Evolutionary conservation across 2,113 vertebrate species (phyloP).

Genomic region (Nothobranchius kuhntae): DNA sequence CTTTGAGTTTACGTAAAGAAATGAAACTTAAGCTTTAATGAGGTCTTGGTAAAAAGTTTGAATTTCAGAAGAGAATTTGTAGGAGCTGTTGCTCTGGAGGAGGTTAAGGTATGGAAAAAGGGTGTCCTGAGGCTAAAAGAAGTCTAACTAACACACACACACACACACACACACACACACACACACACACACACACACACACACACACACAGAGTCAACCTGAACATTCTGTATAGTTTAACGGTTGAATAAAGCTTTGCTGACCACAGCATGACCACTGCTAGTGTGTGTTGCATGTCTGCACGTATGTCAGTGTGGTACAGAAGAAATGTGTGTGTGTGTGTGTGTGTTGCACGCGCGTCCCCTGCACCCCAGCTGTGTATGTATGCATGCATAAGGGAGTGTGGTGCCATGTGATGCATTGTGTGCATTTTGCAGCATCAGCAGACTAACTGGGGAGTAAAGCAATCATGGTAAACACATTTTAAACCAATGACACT

Average conservation of each 20-base stretch:
- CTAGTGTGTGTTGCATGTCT: constrained; percentile 9
- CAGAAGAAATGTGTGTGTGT: background rate
- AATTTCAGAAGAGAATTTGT: background rate
- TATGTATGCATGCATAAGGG: constrained; percentile 16
- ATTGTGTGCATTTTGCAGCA: constrained; percentile 27
- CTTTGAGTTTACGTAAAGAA: too few species aligned
- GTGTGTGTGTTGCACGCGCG: too few species aligned
- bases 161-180: constrained; percentile 5
- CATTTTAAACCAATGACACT: constrained; percentile 51
- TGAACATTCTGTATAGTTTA: constrained; percentile 56
- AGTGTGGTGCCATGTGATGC: constrained; percentile 3
- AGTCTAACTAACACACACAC: too few species aligned
- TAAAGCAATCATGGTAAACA: constrained; percentile 46
- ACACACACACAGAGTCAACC: constrained; percentile 2
- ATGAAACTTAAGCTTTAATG: too few species aligned
- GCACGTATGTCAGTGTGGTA: constrained; percentile 7
- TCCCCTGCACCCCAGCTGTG: constrained; percentile 1
- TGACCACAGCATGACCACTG: constrained; percentile 44
- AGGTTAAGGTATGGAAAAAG: too few species aligned
- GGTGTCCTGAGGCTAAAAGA: too few species aligned
- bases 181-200: constrained; percentile 1
- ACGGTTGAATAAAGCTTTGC: constrained; percentile 58
- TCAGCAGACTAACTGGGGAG: constrained; percentile 52
- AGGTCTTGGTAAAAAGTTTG: too few species aligned
- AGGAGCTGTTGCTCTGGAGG: background rate